These are phyloP conservation scores for Sarotherodon lohbergeri DNA, from an alignment of 2,113 vertebrate species.

Conservation along the genomic window DNA sequence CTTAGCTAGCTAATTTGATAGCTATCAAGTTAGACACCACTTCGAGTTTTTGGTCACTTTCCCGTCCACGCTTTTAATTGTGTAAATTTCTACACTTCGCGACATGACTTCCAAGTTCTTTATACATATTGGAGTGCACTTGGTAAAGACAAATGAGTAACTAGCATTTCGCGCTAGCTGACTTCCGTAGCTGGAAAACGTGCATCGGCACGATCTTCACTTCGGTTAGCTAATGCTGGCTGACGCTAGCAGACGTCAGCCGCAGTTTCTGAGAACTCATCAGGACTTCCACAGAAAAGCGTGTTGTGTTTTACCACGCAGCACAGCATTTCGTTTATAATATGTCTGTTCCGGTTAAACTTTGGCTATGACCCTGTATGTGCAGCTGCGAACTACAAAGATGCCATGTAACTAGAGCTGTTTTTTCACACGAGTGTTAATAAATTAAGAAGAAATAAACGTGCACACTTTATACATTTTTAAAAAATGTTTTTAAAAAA, in stretches of 20 bases:
- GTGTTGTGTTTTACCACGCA: slow-evolving; percentile 16
- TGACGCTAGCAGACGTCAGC: slow-evolving; percentile 52
- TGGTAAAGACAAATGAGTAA: not conserved
- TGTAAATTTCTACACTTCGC: not conserved
- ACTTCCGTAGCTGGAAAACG: slow-evolving; percentile 66
- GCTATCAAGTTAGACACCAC: not conserved
- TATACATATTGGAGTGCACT: not conserved
- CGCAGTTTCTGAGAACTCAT: slow-evolving; percentile 62
- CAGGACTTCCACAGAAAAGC: slow-evolving; percentile 56
- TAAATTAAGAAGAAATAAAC: not conserved
- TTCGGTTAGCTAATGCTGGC: slow-evolving; percentile 29
- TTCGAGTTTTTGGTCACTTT: not conserved
- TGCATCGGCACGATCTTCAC: slow-evolving; percentile 13
- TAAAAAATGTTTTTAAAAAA: not conserved
- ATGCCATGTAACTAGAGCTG: not conserved
- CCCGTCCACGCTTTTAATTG: not conserved
- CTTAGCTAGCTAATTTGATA: slow-evolving; percentile 27
- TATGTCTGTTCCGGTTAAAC: not conserved
- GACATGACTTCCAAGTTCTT: too few species aligned
- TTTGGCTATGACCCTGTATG: not conserved
- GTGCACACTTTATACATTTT: not conserved
- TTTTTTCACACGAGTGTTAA: not conserved
- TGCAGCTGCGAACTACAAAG: not conserved
- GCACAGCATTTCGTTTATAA: not conserved
- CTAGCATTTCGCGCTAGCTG: not conserved